These are phyloP conservation scores for Atopsyche davidsoni DNA, from an alignment of 1,140 invertebrate species.

Conservation along the genomic window DNA sequence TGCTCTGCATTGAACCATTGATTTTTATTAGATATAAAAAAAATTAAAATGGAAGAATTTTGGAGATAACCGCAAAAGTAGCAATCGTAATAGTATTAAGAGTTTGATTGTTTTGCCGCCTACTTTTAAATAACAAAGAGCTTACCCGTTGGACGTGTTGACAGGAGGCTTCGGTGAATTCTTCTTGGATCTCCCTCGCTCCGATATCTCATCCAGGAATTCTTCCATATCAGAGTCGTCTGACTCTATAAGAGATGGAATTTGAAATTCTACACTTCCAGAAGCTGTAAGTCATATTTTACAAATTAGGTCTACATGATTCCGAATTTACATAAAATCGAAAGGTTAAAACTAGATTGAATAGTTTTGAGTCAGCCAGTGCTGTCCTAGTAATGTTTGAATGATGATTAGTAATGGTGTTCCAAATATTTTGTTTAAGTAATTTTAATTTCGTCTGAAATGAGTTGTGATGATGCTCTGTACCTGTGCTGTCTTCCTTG, in stretches of 20 bases:
- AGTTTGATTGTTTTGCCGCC: no score
- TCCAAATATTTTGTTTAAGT: no score
- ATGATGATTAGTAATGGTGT: no score
- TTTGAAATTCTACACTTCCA: conserved; percentile 37
- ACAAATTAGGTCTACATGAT: no score
- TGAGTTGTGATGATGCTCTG: no score
- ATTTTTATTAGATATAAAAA: conserved; percentile 32
- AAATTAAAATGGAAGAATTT: conserved; percentile 10
- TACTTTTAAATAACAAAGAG: conserved; percentile 4
- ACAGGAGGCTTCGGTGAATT: conserved; percentile 19
- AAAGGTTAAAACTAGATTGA: no score
- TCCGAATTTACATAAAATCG: no score
- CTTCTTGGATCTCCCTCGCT: conserved; percentile 49
- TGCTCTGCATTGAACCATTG: conserved; percentile 46
- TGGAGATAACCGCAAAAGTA: background rate
- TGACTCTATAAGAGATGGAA: conserved; percentile 62
- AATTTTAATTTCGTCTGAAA: no score
- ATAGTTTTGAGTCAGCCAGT: no score
- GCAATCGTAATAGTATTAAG: no score
- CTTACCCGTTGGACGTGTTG: conserved; percentile 22
- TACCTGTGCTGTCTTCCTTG: background rate
- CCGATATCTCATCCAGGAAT: conserved; percentile 60
- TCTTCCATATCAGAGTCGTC: conserved; percentile 67
- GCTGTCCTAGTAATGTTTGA: no score
- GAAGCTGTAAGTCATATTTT: conserved; percentile 25